Base-by-base conservation (phyloP, 2,113 vertebrate species). In the Hemiprocne comata region DNA sequence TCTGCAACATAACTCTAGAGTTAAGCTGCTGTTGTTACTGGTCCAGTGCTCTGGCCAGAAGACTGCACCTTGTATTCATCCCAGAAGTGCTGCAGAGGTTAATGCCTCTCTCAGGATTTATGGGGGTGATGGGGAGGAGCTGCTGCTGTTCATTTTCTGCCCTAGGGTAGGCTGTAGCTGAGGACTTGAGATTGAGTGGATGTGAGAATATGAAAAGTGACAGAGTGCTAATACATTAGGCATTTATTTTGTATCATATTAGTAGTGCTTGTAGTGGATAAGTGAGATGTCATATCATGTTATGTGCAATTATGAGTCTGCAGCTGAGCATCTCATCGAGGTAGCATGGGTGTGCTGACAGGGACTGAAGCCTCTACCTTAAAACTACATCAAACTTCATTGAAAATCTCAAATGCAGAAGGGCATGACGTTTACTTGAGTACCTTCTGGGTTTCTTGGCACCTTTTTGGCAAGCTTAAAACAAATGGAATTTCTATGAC, bases 141-240 rank as follows among this genome's bases (percentile, higher is more conserved):
- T 89, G 81, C 60, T 36, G 65, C 71, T 80, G 76, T 5, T 96
- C 67, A 19, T 33, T 88, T 36, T 5, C 72, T 93, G 92, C 94
- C 92, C 58, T 2, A 21, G 88, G 94, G 79, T 50, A 94, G 57
- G 65, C 96, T 51, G 57, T 66, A 73, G 92, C 75, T 81, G 24
- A n/a, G 72, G 67, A 10, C 82, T 83, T 76, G 93, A 94, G 82
- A 76, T 40, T 71, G 94, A 95, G 80, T 3, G 46, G 82, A 71
- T 71, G 38, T 31, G 38, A 76, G 57, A 61, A 54, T 57, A 95
- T 89, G 96, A 78, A 13, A 93, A 97, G 94, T 94, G 96, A 96
- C 96, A 96, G 90, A 80, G 93, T 94, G 96, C 94, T 96, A 95
- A 97, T 94, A 80, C 79, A 94, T 76, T 19, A 94, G 94, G 78